phyloP scores from a whole-genome alignment of 2,888 invertebrate genomes.

The Thyatira batis region DNA sequence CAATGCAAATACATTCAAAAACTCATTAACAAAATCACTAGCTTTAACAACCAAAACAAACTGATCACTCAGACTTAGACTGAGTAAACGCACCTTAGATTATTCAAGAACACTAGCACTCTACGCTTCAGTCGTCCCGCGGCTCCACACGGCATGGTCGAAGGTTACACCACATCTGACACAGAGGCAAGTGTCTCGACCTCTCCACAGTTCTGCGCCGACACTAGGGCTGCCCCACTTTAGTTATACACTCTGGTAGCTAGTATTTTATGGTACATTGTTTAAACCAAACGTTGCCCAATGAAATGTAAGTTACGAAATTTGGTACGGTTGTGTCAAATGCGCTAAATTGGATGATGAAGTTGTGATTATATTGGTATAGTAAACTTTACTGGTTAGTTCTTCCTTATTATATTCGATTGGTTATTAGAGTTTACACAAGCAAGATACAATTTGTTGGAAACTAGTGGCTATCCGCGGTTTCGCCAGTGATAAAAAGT shows the following conservation, averaged over 20 bases:
- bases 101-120: constrained; percentile 70
- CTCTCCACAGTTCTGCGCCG: constrained; percentile 63
- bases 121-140: constrained; percentile 61
- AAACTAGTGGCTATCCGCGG: too few relatives aligned
- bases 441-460: background rate
- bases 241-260: constrained; percentile 42
- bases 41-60: background rate
- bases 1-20: too few relatives aligned
- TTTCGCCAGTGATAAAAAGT: too few relatives aligned
- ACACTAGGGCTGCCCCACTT: constrained; percentile 67
- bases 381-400: too few relatives aligned
- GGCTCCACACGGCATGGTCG: constrained; percentile 73
- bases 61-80: background rate
- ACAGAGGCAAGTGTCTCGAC: constrained; percentile 26
- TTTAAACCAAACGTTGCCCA: constrained; percentile 57
- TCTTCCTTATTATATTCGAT: too few relatives aligned
- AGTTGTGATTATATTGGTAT: background rate
- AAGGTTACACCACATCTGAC: constrained; percentile 51
- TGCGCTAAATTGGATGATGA: constrained; percentile 7
- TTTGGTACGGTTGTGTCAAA: constrained; percentile 11
- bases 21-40: too few relatives aligned
- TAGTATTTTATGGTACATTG: constrained; percentile 66
- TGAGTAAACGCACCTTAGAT: constrained; percentile 6
- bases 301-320: constrained; percentile 56
- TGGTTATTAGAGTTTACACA: too few relatives aligned